Conservation (phyloP, 2,797 vertebrate genomes). For the Antennarius maculatus region DNA sequence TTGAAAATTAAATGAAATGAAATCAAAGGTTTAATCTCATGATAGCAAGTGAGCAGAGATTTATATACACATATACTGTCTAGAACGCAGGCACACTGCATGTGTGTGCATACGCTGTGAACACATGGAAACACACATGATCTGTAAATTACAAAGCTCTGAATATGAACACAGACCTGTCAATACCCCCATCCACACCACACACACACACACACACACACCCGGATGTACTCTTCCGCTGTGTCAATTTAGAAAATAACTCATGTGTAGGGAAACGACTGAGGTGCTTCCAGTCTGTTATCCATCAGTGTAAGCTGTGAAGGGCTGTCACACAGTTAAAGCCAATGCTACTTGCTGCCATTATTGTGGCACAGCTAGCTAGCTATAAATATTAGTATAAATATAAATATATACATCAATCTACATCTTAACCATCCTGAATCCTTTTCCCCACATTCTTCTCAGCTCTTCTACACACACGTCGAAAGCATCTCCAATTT, state of each 20-base stretch:
- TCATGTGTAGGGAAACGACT: slow-evolving; percentile 37
- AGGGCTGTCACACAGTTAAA: slow-evolving; percentile 17
- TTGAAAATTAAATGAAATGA: too few species aligned
- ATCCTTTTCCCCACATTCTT: too few species aligned
- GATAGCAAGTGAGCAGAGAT: not conserved
- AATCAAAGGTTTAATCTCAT: too few species aligned
- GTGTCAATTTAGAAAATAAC: slow-evolving; percentile 47
- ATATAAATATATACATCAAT: too few species aligned
- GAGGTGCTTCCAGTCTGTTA: slow-evolving; percentile 40
- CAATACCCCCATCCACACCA: not conserved
- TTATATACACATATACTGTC: not conserved
- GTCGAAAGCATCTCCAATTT: too few species aligned
- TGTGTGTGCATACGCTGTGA: not conserved
- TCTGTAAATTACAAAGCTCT: slow-evolving; percentile 1
- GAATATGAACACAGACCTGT: not conserved
- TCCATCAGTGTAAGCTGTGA: slow-evolving; percentile 26
- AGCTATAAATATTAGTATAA: too few species aligned
- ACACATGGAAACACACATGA: slow-evolving; percentile 26
- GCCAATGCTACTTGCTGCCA: slow-evolving; percentile 25
- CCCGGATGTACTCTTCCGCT: slow-evolving; percentile 8
- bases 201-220: not conserved
- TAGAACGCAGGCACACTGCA: not conserved
- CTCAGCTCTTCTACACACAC: too few species aligned
- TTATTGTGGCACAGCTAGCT: slow-evolving; percentile 30
- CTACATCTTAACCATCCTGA: too few species aligned